Evolutionary conservation across 92 coral and sea anemone genomes (phyloP).

Genomic region (Muricea muricata): DNA sequence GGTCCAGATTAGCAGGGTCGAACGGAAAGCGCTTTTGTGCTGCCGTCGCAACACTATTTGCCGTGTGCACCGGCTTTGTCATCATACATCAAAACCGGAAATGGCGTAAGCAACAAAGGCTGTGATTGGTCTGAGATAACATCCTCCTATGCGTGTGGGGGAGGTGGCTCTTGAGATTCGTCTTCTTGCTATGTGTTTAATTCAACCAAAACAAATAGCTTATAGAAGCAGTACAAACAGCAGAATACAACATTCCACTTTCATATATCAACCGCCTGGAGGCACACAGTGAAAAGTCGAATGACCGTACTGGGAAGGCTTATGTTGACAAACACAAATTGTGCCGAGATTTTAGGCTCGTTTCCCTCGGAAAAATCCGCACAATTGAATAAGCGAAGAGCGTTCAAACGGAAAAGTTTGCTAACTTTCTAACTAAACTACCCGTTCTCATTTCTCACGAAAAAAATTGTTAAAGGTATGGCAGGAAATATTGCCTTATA

Average conservation of each 20-base stretch:
- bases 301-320: not conserved
- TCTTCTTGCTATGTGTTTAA: not conserved
- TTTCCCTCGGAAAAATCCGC: no score
- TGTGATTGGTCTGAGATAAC: conserved; percentile 32
- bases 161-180: not conserved
- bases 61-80: not conserved
- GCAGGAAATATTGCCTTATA: no score
- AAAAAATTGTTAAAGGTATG: no score
- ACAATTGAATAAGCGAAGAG: no score
- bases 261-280: not conserved
- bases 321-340: not conserved
- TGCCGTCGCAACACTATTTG: not conserved
- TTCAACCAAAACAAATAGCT: not conserved
- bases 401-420: no score
- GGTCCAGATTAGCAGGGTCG: not conserved
- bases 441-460: no score
- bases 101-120: conserved; percentile 3
- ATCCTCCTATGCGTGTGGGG: not conserved
- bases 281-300: not conserved
- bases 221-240: not conserved
- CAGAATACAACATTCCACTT: not conserved
- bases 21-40: conserved; percentile 12
- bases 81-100: conserved; percentile 22
- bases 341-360: no score
- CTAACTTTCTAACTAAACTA: no score